Evolutionary conservation across 2,797 vertebrate genomes (phyloP).

Genomic region (Lacerta viridis): DNA sequence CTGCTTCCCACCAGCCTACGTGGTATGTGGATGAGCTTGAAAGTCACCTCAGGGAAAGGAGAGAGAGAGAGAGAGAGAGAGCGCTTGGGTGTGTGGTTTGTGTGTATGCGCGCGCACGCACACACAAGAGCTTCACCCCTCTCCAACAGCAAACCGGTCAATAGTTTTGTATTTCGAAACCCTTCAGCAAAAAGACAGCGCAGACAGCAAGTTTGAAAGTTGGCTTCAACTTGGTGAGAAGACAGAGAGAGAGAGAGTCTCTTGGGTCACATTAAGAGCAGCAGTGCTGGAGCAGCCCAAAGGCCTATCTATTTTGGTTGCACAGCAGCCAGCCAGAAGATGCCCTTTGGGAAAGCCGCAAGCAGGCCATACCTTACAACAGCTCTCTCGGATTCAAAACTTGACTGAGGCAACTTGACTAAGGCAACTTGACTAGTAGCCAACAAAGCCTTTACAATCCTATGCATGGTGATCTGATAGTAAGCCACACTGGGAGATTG

Average conservation of each 20-base stretch:
- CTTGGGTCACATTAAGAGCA: not conserved
- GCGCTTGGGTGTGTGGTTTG: not conserved
- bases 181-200: not conserved
- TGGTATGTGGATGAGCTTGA: not conserved
- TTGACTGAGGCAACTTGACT: no score
- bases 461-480: not conserved
- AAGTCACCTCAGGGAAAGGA: constrained; percentile 6
- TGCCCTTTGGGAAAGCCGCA: no score
- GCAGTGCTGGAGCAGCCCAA: not conserved
- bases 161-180: constrained; percentile 7
- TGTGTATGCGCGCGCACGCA: not conserved
- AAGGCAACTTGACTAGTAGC: no score
- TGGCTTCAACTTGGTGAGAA: not conserved
- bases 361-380: no score
- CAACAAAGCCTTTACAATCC: not conserved
- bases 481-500: not conserved
- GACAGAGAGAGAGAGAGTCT: not conserved
- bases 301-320: no score
- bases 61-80: not conserved
- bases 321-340: no score
- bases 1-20: not conserved
- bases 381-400: no score
- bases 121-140: not conserved
- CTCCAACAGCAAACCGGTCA: not conserved
- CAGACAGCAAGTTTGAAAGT: not conserved